Base-by-base conservation (phyloP, 2,797 vertebrate species). In the Somateria mollissima region DNA sequence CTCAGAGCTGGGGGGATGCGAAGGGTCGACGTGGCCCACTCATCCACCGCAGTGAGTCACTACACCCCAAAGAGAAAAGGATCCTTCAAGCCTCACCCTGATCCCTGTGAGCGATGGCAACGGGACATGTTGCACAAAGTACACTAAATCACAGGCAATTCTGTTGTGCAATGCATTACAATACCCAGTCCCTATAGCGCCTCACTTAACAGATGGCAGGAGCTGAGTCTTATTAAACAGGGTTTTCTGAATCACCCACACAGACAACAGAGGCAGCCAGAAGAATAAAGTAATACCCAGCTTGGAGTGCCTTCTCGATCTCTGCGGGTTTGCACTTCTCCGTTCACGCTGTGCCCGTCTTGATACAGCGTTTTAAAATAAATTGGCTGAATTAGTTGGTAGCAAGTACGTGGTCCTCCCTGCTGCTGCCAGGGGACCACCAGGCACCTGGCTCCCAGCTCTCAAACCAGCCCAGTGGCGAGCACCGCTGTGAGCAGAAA, bases 151-250 rank as follows among this genome's bases (percentile, higher is more conserved):
- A 83, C 70, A 79, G 75, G 87, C 72, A 73, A 54, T 70, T 80
- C 72, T 82, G 6, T 88, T 77, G 72, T 8, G 47, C 78, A 73
- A 73, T 83, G 51, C 8, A 3, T 53, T 60, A 24, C 61, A 89
- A 83, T 92, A 82, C 58, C 57, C 0, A 4, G 39, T 91, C 72
- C 45, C 73, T 81, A 11, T 22, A 84, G 73, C 30, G 54, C 84
- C 84, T 92, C 75, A 83, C 51, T 81, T 82, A 85, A 70, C 64
- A 90, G 85, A 92, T 85, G 92, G 73, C 71, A 94, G 90, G 70
- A n/a, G 9, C 60, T 72, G 34, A 77, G 51, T 90, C 61, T 85
- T 64, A 93, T 95, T 92, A 91, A 92, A 89, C 13, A 27, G 32
- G 12, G 32, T 91, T 96, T 95, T 92, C 64, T 70, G 53, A 93